Percentiles rank a stretch among this genome's conserved stretches.
phyloP scores from a whole-genome alignment of 2,888 invertebrate species.

The Labia minor region DNA sequence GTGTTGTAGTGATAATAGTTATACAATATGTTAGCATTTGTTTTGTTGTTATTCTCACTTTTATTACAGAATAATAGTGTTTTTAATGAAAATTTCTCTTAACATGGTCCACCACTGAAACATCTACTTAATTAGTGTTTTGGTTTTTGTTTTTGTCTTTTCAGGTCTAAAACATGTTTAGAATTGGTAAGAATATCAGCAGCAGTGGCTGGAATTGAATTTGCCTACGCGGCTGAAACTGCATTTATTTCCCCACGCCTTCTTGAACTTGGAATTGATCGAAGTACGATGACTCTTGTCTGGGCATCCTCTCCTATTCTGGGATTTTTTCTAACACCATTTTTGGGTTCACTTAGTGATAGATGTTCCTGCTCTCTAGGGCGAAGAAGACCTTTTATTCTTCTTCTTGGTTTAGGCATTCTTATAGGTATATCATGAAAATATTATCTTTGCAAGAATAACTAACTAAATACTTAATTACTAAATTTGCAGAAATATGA shows the following conservation, averaged over 20 bases:
- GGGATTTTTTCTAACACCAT: slow-evolving; percentile 87
- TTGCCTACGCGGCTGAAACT: slow-evolving; percentile 94
- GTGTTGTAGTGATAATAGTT: too few relatives aligned
- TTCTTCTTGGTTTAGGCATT: slow-evolving; percentile 79
- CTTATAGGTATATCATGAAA: slow-evolving; percentile 52
- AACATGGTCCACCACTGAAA: too few relatives aligned
- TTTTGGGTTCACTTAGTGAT: slow-evolving; percentile 86
- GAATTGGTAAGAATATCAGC: slow-evolving; percentile 82
- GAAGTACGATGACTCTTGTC: slow-evolving; percentile 87
- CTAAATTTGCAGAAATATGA: slow-evolving; percentile 17
- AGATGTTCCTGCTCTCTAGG: slow-evolving; percentile 71
- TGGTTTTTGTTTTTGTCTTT: too few relatives aligned
- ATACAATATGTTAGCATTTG: too few relatives aligned
- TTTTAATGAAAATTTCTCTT: too few relatives aligned
- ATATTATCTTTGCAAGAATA: background rate
- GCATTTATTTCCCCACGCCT: slow-evolving; percentile 93
- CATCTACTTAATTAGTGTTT: too few relatives aligned
- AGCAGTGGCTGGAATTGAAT: slow-evolving; percentile 94
- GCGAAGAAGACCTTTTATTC: slow-evolving; percentile 81
- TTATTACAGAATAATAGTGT: too few relatives aligned
- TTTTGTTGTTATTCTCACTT: too few relatives aligned
- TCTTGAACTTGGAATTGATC: slow-evolving; percentile 83
- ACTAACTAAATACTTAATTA: background rate
- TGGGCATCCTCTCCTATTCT: slow-evolving; percentile 92
- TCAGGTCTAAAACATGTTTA: slow-evolving; percentile 62